Conservation (phyloP, 2,113 vertebrate genomes). For the Cyprinus carpio region DNA sequence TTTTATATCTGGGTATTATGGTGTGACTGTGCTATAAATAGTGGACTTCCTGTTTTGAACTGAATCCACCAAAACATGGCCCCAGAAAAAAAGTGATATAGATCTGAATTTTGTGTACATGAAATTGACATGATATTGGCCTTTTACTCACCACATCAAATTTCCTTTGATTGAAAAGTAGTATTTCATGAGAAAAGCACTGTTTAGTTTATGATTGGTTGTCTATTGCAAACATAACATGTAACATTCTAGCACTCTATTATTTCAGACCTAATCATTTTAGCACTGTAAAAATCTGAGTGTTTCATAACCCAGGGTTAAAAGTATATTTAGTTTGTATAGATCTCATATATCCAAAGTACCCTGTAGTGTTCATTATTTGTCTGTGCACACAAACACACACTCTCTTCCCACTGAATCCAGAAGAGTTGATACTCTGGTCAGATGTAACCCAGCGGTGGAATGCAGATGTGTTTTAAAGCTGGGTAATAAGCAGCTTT, state of each 20-base stretch:
- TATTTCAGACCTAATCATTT: neutral
- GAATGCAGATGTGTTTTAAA: slow-evolving; percentile 75
- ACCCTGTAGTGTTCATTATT: neutral
- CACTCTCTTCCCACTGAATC: neutral
- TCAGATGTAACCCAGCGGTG: slow-evolving; percentile 64
- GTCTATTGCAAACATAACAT: neutral
- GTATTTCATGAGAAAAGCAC: neutral
- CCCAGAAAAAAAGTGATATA: neutral
- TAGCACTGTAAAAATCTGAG: neutral
- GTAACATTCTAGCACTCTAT: neutral
- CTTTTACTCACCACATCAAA: neutral
- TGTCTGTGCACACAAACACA: neutral
- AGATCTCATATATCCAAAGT: neutral
- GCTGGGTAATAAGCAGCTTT: slow-evolving; percentile 74
- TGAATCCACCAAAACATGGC: neutral
- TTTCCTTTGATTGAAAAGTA: neutral
- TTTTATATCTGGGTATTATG: neutral
- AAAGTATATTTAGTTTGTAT: neutral
- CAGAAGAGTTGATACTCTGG: slow-evolving; percentile 41
- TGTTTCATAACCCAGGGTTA: neutral
- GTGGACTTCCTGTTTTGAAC: neutral
- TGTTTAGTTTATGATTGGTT: neutral
- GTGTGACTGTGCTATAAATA: neutral
- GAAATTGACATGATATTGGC: neutral
- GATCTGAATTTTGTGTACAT: neutral